Evolutionary conservation across 2,888 invertebrate species (phyloP), one percentile per base, ranked within the genome.

Genomic region (Platerodrilus igneus): DNA sequence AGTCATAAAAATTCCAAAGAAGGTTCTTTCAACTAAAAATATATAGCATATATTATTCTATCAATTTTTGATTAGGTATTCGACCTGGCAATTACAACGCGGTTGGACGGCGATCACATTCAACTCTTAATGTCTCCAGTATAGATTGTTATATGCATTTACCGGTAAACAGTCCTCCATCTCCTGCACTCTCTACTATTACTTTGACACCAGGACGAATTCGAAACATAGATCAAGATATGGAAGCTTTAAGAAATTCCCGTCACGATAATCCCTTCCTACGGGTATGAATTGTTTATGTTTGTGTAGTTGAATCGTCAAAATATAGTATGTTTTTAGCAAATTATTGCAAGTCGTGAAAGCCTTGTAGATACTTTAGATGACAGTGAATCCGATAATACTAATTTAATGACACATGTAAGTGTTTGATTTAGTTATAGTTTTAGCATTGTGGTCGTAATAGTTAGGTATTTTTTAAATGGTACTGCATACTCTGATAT

Each of bases 181-280:
- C 75, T 27, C 76, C 77, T 27, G 73, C 77, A 34, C 67, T 75
- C 50, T 78, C 85, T 19, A 78, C 82, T 32, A 72, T 83, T 44
- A 75, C 83, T 23, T 65, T 83, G 50, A 83, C 83, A 51, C 85
- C 85, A 31, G 85, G 85, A 11, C 72, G 84, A 49, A 81, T 82
- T 45, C 73, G 85, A 52, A 84, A 86, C 67, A 83, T 86, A 57
- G 85, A 86, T 57, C 83, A 85, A 67, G 88, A 88, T 60, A 87
- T 88, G 86, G 86, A 87, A 64, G 83, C 86, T 14, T 70, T 88
- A 25, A 75, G 86, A 56, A 74, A 86, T 27, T 87, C 87, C 5
- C 73, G 88, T 44, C 86, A 87, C 67, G 88, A 89, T 66, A 88
- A 89, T 69, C 88, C 88, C 2, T 87, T 85, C 62, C 70, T 88